Evolutionary conservation across 2,113 vertebrate species (phyloP), one percentile per base, ranked within the genome.

Genomic region (Danionella cerebrum): DNA sequence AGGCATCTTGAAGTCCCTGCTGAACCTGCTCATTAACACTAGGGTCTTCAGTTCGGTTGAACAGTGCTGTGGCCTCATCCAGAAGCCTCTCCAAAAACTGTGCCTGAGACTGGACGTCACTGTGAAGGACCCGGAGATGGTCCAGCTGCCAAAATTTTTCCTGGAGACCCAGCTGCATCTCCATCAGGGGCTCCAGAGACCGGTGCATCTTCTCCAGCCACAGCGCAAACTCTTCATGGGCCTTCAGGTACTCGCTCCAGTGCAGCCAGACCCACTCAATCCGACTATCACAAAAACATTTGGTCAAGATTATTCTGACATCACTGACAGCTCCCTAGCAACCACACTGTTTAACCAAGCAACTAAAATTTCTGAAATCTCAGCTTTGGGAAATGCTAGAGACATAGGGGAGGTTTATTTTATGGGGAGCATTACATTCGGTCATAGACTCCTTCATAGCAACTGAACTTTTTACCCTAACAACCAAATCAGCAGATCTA

Each of bases 241-340:
- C 94, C 84, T 91, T 90, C 76, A 98, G 84, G 79, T 95, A 98
- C 75, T 98, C 96, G 0, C 82, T 91, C 95, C 96, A 98, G 75
- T 95, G 95, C 51, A 98, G 89, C 93, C 94, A 98, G 68, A 97
- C 93, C 95, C 96, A 98, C 79, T 98, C 95, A 4, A 98, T 95
- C 9, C 96, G 95, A 80, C 96, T 98, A 73, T 19, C 51, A 62
- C 16, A 13, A 5, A 42, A 18, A n/a, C n/a, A n/a, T n/a, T n/a
- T n/a, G n/a, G n/a, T n/a, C n/a, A n/a, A n/a, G n/a, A n/a, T n/a
- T n/a, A n/a, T n/a, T n/a, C n/a, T n/a, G n/a, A n/a, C n/a, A n/a
- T n/a, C n/a, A n/a, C n/a, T n/a, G n/a, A n/a, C n/a, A n/a, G n/a
- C n/a, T n/a, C n/a, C n/a, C n/a, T n/a, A n/a, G n/a, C n/a, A n/a